Base-by-base conservation (phyloP, 2,113 vertebrate species). In the Donacobius atricapilla region DNA sequence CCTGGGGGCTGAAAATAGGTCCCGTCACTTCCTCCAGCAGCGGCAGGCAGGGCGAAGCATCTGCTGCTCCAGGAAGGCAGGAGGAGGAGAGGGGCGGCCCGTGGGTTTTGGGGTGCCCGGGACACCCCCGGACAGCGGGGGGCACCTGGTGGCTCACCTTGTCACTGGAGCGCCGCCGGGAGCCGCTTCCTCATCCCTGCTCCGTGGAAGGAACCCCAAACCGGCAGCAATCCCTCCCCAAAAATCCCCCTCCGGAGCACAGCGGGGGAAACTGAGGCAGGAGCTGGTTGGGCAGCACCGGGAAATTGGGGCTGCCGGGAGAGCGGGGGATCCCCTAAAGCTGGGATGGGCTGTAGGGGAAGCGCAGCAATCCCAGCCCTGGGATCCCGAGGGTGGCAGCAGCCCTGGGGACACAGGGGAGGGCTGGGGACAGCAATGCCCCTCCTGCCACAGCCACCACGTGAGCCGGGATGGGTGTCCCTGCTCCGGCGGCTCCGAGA, bases 1-100 rank as follows among this genome's bases (percentile, higher is more conserved):
- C 97, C 96, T 30, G 0, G 95, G 95, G 93, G 76, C 63, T 95
- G 87, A 95, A 95, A 68, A 94, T 27, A 91, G 91, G 73, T 45
- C 78, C 82, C 58, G 57, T 70, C 48, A 83, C 91, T 97, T 97
- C 96, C 96, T 97, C 89, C 77, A 28, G 79, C 66, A 68, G 88
- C 13, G 13, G 61, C 78, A 47, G 10, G 40, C n/a, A n/a, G 79
- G 93, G 94, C 40, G 83, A 84, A 77, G 70, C 22, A 91, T 69
- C 82, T 24, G 89, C 63, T 40, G 6, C 71, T 44, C 10, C 5
- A 63, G 81, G 65, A 22, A 58, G 61, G 44, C 6, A 1, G 77
- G 15, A 50, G 28, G 33, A 69, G 35, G 11, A 90, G 39, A 86
- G 25, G 50, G 13, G 28, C 24, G 83, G 35, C 53, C 70, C 39